Conservation (phyloP, 2,113 vertebrate species). For the Pontoporia blainvillei region DNA sequence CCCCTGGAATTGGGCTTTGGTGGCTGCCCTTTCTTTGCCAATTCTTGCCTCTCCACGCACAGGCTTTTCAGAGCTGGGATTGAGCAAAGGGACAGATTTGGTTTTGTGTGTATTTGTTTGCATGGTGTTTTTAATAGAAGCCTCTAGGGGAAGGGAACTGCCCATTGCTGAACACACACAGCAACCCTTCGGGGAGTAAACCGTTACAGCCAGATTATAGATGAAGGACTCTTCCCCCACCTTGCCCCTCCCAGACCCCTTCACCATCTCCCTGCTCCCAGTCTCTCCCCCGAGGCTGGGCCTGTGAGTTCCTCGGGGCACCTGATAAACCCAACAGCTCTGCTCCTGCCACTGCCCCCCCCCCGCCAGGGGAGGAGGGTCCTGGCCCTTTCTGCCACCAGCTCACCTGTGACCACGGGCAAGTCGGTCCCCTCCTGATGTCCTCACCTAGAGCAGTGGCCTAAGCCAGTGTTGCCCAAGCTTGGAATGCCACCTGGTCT, state of each 20-base stretch:
- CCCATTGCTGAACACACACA: background rate
- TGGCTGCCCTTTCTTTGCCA: background rate
- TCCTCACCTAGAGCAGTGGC: background rate
- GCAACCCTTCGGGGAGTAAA: background rate
- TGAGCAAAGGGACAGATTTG: background rate
- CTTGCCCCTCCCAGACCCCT: background rate
- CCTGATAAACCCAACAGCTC: background rate
- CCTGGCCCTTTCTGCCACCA: background rate
- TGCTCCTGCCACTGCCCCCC: background rate
- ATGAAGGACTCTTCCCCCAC: background rate
- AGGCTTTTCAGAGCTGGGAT: background rate
- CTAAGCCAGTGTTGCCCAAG: background rate
- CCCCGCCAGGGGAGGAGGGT: too few species aligned
- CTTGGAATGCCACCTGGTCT: background rate
- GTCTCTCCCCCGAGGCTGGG: background rate
- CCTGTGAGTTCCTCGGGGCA: background rate
- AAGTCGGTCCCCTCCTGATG: background rate
- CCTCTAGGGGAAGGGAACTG: background rate
- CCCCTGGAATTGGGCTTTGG: background rate
- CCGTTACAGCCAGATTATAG: fast-evolving
- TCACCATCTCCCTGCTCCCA: background rate
- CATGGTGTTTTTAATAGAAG: background rate
- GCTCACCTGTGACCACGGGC: background rate
- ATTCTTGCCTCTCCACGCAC: background rate
- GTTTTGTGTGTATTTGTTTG: background rate